These are phyloP conservation scores for Festucalex cinctus DNA, from an alignment of 2,113 vertebrate genomes.

Conservation along the genomic window DNA sequence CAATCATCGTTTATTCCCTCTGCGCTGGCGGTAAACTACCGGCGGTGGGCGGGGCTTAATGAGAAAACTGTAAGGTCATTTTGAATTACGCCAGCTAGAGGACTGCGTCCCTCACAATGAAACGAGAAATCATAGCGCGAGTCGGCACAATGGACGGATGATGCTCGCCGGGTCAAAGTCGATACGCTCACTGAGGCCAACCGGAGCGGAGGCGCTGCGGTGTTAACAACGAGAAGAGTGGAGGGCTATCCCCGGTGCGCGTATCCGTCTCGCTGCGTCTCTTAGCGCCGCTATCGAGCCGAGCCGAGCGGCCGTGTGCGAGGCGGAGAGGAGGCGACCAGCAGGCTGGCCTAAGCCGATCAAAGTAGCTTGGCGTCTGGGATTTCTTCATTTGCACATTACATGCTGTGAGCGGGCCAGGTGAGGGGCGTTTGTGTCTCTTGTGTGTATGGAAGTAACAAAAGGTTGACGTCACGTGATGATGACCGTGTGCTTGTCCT, in stretches of 20 bases:
- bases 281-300: slow-evolving; percentile 45
- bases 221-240: slow-evolving; percentile 35
- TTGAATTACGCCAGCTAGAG: slow-evolving; percentile 68
- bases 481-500: slow-evolving; percentile 34
- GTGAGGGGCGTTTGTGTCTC: slow-evolving; percentile 52
- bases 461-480: not conserved
- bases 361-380: slow-evolving; percentile 56
- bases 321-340: slow-evolving; percentile 26
- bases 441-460: not conserved
- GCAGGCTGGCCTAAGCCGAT: slow-evolving; percentile 69
- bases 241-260: slow-evolving; percentile 47
- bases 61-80: slow-evolving; percentile 81
- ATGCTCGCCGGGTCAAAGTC: slow-evolving; percentile 60
- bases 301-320: slow-evolving; percentile 32
- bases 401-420: slow-evolving; percentile 42
- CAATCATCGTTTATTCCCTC: slow-evolving; percentile 42
- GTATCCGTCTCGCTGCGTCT: slow-evolving; percentile 21
- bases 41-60: slow-evolving; percentile 60
- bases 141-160: slow-evolving; percentile 34
- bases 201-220: slow-evolving; percentile 23
- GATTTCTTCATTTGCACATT: slow-evolving; percentile 37
- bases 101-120: slow-evolving; percentile 46
- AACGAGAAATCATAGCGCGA: slow-evolving; percentile 30
- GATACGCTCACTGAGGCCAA: slow-evolving; percentile 15
- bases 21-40: slow-evolving; percentile 44